Conservation (phyloP, 2,888 invertebrate species). For the Drosophila fulvimacula region DNA sequence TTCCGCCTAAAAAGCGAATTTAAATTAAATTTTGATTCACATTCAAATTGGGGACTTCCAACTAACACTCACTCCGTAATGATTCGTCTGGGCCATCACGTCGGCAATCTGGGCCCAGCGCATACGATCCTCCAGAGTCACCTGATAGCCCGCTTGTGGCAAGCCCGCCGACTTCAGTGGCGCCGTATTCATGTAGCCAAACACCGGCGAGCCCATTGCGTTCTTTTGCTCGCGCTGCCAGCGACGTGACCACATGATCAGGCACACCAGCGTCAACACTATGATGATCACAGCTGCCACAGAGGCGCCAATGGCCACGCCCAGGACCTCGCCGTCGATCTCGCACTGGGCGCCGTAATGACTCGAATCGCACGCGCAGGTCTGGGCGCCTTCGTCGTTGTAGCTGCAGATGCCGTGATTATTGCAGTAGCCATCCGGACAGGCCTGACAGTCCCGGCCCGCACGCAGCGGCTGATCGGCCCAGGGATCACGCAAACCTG, state of each 20-base stretch:
- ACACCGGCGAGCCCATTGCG: slow-evolving; percentile 92
- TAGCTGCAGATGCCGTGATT: slow-evolving; percentile 94
- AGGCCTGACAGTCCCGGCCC: slow-evolving; percentile 92
- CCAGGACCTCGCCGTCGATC: slow-evolving; percentile 95
- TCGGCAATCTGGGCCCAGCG: slow-evolving; percentile 96
- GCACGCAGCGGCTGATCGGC: slow-evolving; percentile 88
- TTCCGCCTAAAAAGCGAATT: slow-evolving; percentile 86
- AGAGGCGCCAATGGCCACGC: slow-evolving; percentile 95
- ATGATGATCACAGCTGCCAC: slow-evolving; percentile 95
- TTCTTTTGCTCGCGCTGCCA: slow-evolving; percentile 96
- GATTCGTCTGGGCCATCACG: slow-evolving; percentile 93
- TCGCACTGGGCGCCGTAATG: slow-evolving; percentile 96
- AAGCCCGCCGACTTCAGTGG: slow-evolving; percentile 87
- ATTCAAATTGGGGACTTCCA: neutral
- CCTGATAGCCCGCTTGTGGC: slow-evolving; percentile 91
- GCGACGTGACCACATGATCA: slow-evolving; percentile 96
- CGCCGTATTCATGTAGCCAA: slow-evolving; percentile 93
- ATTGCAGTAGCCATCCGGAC: slow-evolving; percentile 91
- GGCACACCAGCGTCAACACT: slow-evolving; percentile 92
- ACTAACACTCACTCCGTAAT: slow-evolving; percentile 90
- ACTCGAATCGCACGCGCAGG: slow-evolving; percentile 89
- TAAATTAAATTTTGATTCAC: neutral
- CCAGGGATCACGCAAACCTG: slow-evolving; percentile 91
- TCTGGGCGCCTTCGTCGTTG: slow-evolving; percentile 86
- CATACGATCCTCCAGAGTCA: slow-evolving; percentile 92